phyloP scores from a whole-genome alignment of 2,113 vertebrate genomes.

The Tenebrosternarchus preto region DNA sequence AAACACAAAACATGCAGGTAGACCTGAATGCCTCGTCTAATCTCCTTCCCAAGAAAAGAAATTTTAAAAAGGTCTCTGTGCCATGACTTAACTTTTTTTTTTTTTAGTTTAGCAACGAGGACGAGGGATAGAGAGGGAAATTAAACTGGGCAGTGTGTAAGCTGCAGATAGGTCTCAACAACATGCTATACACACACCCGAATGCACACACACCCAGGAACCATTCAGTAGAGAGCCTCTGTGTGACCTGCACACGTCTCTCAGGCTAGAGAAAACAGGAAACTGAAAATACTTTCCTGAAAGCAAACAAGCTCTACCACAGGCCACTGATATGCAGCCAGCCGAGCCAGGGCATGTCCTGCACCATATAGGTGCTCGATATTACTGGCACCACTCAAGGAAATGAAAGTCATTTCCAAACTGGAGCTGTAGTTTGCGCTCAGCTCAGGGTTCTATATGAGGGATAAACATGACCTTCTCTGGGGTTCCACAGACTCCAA shows the following conservation, averaged over 20 bases:
- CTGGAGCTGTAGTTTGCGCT: background rate
- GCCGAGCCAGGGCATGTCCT: background rate
- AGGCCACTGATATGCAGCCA: background rate
- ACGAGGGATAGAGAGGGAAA: no score
- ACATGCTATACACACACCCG: background rate
- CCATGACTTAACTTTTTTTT: no score
- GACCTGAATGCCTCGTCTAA: no score
- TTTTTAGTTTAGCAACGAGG: no score
- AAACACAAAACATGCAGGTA: no score
- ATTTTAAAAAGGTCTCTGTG: no score
- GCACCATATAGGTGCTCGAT: background rate
- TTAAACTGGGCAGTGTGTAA: background rate
- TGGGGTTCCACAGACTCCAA: background rate
- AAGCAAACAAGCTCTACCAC: constrained; percentile 11
- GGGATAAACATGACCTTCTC: constrained; percentile 22
- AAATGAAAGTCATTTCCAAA: constrained; percentile 33
- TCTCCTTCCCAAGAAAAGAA: no score
- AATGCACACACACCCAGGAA: background rate
- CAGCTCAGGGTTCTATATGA: background rate
- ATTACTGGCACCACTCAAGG: constrained; percentile 8
- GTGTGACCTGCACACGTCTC: constrained; percentile 2
- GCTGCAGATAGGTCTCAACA: background rate
- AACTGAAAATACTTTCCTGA: constrained; percentile 2
- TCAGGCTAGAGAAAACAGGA: constrained; percentile 3
- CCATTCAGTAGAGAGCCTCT: background rate